Conservation (phyloP, 92 coral and sea anemone genomes). For the Pocillopora meandrina region DNA sequence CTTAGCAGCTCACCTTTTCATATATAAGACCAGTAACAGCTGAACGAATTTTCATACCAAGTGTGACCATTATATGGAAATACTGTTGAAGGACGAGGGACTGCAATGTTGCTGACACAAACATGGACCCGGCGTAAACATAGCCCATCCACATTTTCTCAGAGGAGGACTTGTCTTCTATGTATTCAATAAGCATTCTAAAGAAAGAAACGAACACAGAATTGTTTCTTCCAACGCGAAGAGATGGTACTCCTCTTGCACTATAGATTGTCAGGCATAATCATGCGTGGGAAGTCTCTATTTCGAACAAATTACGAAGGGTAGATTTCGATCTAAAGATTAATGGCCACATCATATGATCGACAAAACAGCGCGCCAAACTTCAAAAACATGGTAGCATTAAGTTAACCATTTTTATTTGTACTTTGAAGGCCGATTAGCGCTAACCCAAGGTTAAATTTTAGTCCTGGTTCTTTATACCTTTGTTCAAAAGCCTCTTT, state of each 20-base stretch:
- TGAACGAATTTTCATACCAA: conserved; percentile 71
- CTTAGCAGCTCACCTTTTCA: conserved; percentile 57
- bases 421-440: too few relatives aligned
- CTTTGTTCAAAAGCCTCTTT: too few relatives aligned
- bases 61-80: conserved; percentile 62
- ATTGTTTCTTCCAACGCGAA: background rate
- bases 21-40: conserved; percentile 72
- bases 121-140: conserved; percentile 63
- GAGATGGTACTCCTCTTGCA: background rate
- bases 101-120: conserved; percentile 61
- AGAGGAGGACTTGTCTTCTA: conserved; percentile 55
- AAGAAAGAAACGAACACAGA: background rate
- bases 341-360: too few relatives aligned
- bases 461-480: too few relatives aligned
- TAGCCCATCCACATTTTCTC: conserved; percentile 66
- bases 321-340: too few relatives aligned
- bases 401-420: too few relatives aligned
- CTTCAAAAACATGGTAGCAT: too few relatives aligned
- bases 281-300: too few relatives aligned
- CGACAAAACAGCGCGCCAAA: too few relatives aligned
- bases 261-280: background rate
- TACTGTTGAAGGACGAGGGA: conserved; percentile 66
- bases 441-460: too few relatives aligned
- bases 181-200: conserved; percentile 71
- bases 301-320: too few relatives aligned